These are phyloP conservation scores for Drosophila austrosaltans DNA, from an alignment of 2,888 invertebrate genomes.

Conservation along the genomic window DNA sequence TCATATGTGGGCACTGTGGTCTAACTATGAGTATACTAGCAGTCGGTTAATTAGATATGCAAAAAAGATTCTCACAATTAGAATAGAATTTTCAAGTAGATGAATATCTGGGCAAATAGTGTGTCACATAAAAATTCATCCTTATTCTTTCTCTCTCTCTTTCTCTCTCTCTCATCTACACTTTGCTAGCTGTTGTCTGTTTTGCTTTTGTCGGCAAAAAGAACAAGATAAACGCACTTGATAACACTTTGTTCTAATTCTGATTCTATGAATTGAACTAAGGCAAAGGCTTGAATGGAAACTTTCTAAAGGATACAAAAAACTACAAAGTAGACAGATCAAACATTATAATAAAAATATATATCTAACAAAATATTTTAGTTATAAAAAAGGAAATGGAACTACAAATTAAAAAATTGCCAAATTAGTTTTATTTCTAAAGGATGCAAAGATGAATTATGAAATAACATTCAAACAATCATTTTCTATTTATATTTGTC, in stretches of 20 bases:
- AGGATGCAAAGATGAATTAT: neutral
- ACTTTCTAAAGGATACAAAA: too few relatives aligned
- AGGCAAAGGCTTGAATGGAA: neutral
- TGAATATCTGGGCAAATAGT: conserved; percentile 1
- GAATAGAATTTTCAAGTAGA: conserved; percentile 23
- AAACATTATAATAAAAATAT: too few relatives aligned
- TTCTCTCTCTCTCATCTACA: neutral
- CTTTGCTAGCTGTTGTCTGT: neutral
- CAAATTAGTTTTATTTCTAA: too few relatives aligned
- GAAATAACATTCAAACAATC: neutral
- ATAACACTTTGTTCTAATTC: neutral
- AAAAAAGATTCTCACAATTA: conserved; percentile 26
- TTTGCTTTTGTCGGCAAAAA: conserved; percentile 6
- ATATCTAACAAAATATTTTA: too few relatives aligned
- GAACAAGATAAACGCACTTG: conserved; percentile 7
- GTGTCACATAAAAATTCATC: conserved; percentile 2
- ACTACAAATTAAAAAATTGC: too few relatives aligned
- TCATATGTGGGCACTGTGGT: conserved; percentile 27
- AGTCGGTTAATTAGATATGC: conserved; percentile 20
- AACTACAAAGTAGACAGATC: too few relatives aligned
- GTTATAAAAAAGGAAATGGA: too few relatives aligned
- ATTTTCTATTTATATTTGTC: neutral
- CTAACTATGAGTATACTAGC: neutral
- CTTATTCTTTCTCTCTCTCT: neutral
- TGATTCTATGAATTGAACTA: neutral